Percentiles rank a stretch among this genome's conserved stretches.
phyloP scores from a whole-genome alignment of 2,888 invertebrate genomes.

The Drosophila eohydei region DNA sequence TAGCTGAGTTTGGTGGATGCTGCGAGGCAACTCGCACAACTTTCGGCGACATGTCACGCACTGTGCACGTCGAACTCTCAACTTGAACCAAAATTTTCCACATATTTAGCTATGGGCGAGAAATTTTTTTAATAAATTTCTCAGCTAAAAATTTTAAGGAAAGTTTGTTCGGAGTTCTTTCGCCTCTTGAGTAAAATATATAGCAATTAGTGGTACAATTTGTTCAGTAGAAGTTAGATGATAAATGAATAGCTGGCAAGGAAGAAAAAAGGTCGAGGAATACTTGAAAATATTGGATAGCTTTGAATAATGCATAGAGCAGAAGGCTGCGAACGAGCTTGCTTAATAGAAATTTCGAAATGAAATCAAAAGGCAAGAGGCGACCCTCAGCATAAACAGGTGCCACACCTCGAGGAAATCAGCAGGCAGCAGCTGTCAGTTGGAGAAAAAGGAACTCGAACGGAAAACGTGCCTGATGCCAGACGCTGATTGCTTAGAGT shows the following conservation, averaged over 20 bases:
- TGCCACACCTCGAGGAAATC: slow-evolving; percentile 10
- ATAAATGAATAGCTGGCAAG: neutral
- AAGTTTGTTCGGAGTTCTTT: neutral
- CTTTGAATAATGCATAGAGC: slow-evolving; percentile 6
- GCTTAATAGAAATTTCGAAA: slow-evolving; percentile 16
- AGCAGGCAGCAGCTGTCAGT: slow-evolving; percentile 32
- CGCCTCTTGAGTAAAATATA: neutral
- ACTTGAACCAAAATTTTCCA: slow-evolving; percentile 48
- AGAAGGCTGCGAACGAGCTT: neutral
- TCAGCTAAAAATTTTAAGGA: neutral
- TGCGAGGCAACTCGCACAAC: slow-evolving; percentile 40
- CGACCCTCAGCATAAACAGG: slow-evolving; percentile 1
- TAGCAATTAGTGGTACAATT: slow-evolving; percentile 10
- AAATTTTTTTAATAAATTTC: slow-evolving; percentile 21
- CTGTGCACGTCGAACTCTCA: slow-evolving; percentile 22
- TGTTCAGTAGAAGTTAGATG: neutral
- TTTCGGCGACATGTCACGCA: slow-evolving; percentile 59
- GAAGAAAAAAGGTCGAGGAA: neutral
- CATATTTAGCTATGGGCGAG: slow-evolving; percentile 35
- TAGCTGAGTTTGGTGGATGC: neutral
- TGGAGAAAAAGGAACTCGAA: slow-evolving; percentile 6
- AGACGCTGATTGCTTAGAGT: slow-evolving; percentile 29
- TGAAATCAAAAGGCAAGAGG: too few species aligned
- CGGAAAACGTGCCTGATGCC: slow-evolving; percentile 21
- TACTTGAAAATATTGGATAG: neutral